A percentile compares a stretch with the other conserved stretches of the same genome.
Evolutionary conservation across 2,888 invertebrate genomes (phyloP).

Genomic region (Tiliacea citrago): DNA sequence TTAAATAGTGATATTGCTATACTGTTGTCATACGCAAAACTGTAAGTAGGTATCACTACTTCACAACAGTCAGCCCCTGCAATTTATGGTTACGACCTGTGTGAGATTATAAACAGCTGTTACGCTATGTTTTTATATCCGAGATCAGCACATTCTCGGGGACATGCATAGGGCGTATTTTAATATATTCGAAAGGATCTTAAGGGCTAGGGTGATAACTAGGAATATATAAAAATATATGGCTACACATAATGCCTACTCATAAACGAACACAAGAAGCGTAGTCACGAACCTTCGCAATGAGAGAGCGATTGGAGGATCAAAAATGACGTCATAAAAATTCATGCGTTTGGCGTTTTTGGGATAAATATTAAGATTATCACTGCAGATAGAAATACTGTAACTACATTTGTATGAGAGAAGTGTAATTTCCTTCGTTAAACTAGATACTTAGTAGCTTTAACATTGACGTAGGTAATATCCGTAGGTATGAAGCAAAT

Average conservation of each 20-base stretch:
- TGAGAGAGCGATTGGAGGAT: conserved; percentile 38
- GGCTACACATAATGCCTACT: conserved; percentile 31
- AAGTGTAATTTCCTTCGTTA: conserved; percentile 4
- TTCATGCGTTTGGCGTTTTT: conserved; percentile 47
- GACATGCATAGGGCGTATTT: conserved; percentile 53
- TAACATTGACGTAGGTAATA: conserved; percentile 2
- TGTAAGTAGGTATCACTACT: conserved; percentile 23
- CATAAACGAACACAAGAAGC: conserved; percentile 50
- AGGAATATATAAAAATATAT: conserved; percentile 54
- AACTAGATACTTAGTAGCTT: conserved; percentile 1
- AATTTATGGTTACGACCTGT: conserved; percentile 57
- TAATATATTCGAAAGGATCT: conserved; percentile 59
- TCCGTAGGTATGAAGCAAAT: not conserved
- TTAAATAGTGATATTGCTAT: not conserved
- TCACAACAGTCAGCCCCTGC: conserved; percentile 36
- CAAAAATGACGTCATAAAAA: conserved; percentile 48
- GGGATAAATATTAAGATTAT: conserved; percentile 40
- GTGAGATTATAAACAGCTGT: conserved; percentile 62
- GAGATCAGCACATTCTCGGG: conserved; percentile 58
- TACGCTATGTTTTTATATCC: conserved; percentile 59
- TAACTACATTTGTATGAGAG: not conserved
- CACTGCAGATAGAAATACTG: conserved; percentile 16
- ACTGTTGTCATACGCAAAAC: conserved; percentile 12
- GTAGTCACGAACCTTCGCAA: conserved; percentile 34
- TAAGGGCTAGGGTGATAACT: conserved; percentile 53